Base-by-base conservation (phyloP, 2,797 vertebrate genomes). In the Mergus octosetaceus region DNA sequence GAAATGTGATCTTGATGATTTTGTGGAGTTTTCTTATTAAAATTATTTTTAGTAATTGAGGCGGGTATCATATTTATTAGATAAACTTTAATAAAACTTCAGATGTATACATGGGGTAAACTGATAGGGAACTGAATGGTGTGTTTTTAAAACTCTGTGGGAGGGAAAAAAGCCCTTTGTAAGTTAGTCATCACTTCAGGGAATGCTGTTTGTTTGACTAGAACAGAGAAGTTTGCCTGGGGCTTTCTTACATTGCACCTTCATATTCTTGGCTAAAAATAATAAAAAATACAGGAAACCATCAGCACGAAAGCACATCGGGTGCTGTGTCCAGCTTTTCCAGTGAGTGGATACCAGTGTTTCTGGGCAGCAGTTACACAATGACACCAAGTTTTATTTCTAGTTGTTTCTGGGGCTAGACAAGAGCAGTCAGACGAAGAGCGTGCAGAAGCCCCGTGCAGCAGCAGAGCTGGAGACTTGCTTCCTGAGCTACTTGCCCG, bases 41-140 rank as follows among this genome's bases (percentile, higher is more conserved):
- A 79, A 95, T 96, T 96, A 87, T 92, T 96, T 96, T 93, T 92
- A 84, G 66, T 95, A 96, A 96, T 96, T 96, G 89, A 91, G 82
- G 51, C 2, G n/a, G 58, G 45, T 95, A 96, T 96, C 96, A 80
- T 71, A 93, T 97, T 93, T 90, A 76, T 90, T 96, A 95, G 80
- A 92, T 93, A 90, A 96, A 96, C 85, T 78, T 95, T 92, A 95
- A 93, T 96, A 94, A 94, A 83, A 74, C 51, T 81, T 93, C 45
- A 84, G 57, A 80, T 74, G 13, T 78, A 53, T 61, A 60, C 21
- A 53, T 87, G 65, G 53, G 19, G 75, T 87, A 96, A 96, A 82
- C 60, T 65, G 80, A 93, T 80, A 94, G 70, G 86, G 71, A 88
- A 77, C 54, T n/a, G 65, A 92, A 38, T 57, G 61, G 47, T 91